Conservation (phyloP, 2,113 vertebrate species). For the Hyperopisus bebe region DNA sequence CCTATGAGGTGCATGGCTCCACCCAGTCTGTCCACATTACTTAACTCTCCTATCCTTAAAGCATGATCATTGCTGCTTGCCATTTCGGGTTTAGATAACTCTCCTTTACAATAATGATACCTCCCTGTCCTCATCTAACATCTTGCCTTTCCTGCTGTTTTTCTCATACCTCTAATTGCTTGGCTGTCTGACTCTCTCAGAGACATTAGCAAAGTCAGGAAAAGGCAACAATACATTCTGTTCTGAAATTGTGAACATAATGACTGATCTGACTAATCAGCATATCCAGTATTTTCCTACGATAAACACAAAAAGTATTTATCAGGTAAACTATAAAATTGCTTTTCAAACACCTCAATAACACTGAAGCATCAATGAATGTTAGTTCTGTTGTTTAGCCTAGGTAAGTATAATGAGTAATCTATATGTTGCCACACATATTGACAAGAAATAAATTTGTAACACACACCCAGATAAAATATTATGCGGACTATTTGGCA, state of each 20-base stretch:
- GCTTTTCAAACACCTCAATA: background rate
- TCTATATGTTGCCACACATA: background rate
- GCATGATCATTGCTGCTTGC: background rate
- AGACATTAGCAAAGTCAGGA: slow-evolving; percentile 13
- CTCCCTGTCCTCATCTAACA: slow-evolving; percentile 14
- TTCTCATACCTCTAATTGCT: slow-evolving; percentile 7
- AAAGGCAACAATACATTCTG: background rate
- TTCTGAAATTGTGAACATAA: background rate
- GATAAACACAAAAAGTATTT: background rate
- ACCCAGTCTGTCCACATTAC: slow-evolving; percentile 20
- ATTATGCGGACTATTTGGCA: background rate
- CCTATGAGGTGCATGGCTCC: slow-evolving; percentile 44
- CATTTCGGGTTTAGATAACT: background rate
- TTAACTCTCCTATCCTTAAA: background rate
- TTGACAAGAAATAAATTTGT: background rate
- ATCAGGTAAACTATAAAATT: background rate
- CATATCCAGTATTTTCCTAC: background rate
- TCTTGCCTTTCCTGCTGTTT: background rate
- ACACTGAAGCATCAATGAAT: background rate
- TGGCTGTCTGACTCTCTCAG: slow-evolving; percentile 31
- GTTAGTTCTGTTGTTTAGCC: background rate
- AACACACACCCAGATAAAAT: background rate
- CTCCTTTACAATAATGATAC: slow-evolving; percentile 10
- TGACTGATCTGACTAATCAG: background rate
- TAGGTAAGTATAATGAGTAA: background rate